Evolutionary conservation across 2,113 vertebrate species (phyloP), one percentile per base, ranked within the genome.

Genomic region (Empidonax alnorum): DNA sequence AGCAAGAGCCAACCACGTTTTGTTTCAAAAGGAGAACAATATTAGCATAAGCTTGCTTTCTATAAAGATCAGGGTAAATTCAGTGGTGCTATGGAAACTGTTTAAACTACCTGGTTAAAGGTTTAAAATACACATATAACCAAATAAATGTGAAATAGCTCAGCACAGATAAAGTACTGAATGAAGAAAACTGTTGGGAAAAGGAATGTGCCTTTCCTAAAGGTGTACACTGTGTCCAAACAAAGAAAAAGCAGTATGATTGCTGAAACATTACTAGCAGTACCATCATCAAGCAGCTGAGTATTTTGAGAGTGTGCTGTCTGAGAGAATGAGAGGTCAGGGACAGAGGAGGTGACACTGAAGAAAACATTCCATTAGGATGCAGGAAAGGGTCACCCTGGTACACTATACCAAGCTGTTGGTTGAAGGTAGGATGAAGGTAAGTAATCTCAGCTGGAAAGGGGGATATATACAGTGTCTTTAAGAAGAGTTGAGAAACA

Each of bases 291-390:
- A 62, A 55, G 50, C 44, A 67, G 55, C 10, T 31, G 17, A 42
- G 37, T 52, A n/a, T 56, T 89, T 76, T n/a, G 35, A 47, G 24
- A 59, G n/a, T 39, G 20, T 68, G 30, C 41, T 77, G 72, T 30
- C 33, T 50, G 39, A 63, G 49, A 75, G 23, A 41, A 14, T 41
- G 20, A 50, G 28, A 78, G 44, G 14, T 16, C 49, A 85, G 66
- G 31, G 28, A 31, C 0, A 0, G 77, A 80, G 63, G 6, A 42
- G 52, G 52, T 46, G 88, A 28, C 44, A n/a, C 0, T 63, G 49
- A 80, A 55, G 31, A 68, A 78, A 76, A 46, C 2, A 3, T 63
- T 65, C 53, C 28, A 5, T 46, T 53, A 39, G 24, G 24, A 39
- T 67, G 20, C 19, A 58, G 22, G 24, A 91, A 44, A 24, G 42